Base-by-base conservation (phyloP, 2,797 vertebrate species). In the Sciaenops ocellatus region DNA sequence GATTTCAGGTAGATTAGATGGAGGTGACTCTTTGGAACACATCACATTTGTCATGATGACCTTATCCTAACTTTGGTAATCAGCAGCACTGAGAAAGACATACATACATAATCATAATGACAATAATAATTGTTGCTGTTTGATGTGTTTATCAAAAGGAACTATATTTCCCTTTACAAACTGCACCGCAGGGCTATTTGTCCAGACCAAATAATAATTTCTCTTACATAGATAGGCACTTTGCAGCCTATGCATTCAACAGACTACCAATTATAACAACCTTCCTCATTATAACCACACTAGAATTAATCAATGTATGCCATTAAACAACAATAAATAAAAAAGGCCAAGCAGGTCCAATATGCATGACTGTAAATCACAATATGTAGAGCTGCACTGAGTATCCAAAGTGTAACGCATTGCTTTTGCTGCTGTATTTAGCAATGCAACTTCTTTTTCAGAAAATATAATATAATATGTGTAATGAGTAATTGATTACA, bases 1-100 rank as follows among this genome's bases (percentile, higher is more conserved):
- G 86, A 92, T 91, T 86, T 72, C 62, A 73, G 30, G 34, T 65
- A 81, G 89, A 91, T 91, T 85, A 91, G 69, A 83, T 62, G 55
- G 79, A 82, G 79, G 78, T 84, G 85, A 85, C 82, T 79, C 63
- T 71, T 78, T 65, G 38, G 55, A 76, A 78, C 64, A 44, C 73
- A 68, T 64, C n/a, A 22, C 72, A 78, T 79, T 24, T 82, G 26
- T 83, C 38, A 10, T 63, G 56, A 10, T 61, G 56, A 83, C 74
- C 69, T 66, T 79, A 60, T 68, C 28, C 55, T 83, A 68, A 70
- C 52, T 67, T 38, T 6, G 20, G 12, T 17, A 15, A 34, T 44
- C 7, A 52, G 26, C 56, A 60, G 51, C 42, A 22, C 0, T 26
- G 20, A 47, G 6, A 69, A 70, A 69, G 22, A 34, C 3, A 18